Conservation (phyloP, 2,888 invertebrate species). For the Polyploca ridens region DNA sequence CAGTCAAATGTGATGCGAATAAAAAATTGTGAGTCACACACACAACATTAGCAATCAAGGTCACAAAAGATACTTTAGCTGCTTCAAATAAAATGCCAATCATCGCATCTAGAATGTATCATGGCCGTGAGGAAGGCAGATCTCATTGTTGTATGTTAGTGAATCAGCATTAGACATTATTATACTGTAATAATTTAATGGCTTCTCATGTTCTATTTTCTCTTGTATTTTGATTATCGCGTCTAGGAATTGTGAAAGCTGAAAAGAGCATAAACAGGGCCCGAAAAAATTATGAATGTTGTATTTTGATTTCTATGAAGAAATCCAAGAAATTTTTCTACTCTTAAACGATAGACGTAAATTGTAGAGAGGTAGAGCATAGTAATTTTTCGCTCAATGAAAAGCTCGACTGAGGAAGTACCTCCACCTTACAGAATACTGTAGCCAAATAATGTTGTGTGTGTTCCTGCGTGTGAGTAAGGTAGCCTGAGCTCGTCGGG, state of each 20-base stretch:
- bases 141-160: constrained; percentile 16
- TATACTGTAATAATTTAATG: too few species aligned
- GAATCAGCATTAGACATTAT: background rate
- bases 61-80: constrained; percentile 55
- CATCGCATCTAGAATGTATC: constrained; percentile 48
- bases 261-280: too few species aligned
- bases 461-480: too few species aligned
- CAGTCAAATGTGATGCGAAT: background rate
- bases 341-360: too few species aligned
- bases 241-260: background rate
- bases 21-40: constrained; percentile 54
- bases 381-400: too few species aligned
- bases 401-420: too few species aligned
- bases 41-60: constrained; percentile 42
- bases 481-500: too few species aligned
- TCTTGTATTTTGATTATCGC: too few species aligned
- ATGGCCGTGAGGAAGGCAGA: constrained; percentile 37
- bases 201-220: too few species aligned
- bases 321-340: background rate
- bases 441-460: too few species aligned
- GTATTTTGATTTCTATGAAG: background rate
- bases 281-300: background rate
- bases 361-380: too few species aligned
- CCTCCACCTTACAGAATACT: too few species aligned
- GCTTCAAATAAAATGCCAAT: constrained; percentile 59